Evolutionary conservation across 2,113 vertebrate species (phyloP), one percentile per base, ranked within the genome.

Genomic region (Gymnarchus niloticus): DNA sequence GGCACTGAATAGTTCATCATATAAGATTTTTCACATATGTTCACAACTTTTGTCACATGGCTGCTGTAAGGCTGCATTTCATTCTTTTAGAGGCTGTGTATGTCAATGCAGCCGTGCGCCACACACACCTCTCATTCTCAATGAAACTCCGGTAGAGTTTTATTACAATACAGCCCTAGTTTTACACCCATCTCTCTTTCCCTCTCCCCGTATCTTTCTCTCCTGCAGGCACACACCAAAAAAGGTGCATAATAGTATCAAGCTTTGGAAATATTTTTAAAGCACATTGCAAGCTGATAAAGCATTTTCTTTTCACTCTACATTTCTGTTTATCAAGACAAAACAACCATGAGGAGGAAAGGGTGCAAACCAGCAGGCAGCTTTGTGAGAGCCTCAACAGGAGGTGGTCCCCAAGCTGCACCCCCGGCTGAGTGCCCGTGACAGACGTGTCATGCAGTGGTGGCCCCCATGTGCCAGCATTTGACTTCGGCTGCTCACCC

Each of bases 401-500:
- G 37, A 3, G 14, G 12, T 19, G n/a, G 61, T 69, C 61, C 61
- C 61, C 2, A 6, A 19, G 61, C 61, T 46, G 69, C 33, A 19
- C 52, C 41, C 73, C 49, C 54, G 56, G 78, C 33, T 28, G 59
- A 12, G 44, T 14, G 56, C 85, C 8, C 44, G 19, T 78, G 76
- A 59, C 84, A 85, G 81, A 85, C 81, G 87, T 56, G 76, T 41
- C 83, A 59, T 21, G 9, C 69, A 65, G 73, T 23, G 23, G 44
- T 49, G 17, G 14, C 54, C 33, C 51, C 57, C 56, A 10, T 4
- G 33, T 14, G n/a, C 46, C 83, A 56, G 56, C 86, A 85, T 82
- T 82, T 81, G 86, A 41, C 59, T 25, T 14, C 86, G 85, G 83
- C 65, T 65, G 87, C 84, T 87, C 12, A 37, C 83, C 28, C n/a